Conservation (phyloP, 2,888 invertebrate species). For the Drosophila nr. perissopoda region DNA sequence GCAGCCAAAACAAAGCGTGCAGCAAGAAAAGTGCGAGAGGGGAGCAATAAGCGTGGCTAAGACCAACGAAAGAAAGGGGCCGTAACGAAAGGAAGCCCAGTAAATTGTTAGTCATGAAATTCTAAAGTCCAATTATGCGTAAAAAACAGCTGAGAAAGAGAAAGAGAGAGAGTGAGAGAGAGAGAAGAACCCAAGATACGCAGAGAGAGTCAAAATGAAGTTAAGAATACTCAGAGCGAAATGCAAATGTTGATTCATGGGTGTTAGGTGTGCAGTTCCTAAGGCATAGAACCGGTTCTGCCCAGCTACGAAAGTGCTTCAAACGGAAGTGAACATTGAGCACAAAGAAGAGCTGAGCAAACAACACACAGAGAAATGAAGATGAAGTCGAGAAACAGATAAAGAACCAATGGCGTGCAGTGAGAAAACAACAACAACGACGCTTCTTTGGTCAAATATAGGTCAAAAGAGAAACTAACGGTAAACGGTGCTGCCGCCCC, state of each 20-base stretch:
- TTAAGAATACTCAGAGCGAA: constrained; percentile 33
- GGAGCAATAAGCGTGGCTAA: constrained; percentile 29
- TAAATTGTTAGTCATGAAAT: constrained; percentile 44
- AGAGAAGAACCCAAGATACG: constrained; percentile 10
- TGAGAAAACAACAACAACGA: constrained; percentile 31
- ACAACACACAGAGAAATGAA: constrained; percentile 11
- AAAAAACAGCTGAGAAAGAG: constrained; percentile 10
- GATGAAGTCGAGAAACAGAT: constrained; percentile 39
- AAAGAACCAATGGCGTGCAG: constrained; percentile 60
- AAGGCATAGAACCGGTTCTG: constrained; percentile 73
- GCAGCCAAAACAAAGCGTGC: constrained; percentile 46
- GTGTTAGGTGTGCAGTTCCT: constrained; percentile 56
- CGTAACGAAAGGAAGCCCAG: constrained; percentile 52
- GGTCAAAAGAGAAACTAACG: constrained; percentile 85
- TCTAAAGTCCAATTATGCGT: constrained; percentile 46
- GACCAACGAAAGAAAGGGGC: constrained; percentile 59
- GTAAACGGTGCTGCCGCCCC: constrained; percentile 55
- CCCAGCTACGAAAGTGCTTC: constrained; percentile 62
- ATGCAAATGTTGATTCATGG: constrained; percentile 45
- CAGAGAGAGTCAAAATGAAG: neutral
- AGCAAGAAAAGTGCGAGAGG: constrained; percentile 20
- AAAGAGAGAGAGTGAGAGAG: constrained; percentile 10
- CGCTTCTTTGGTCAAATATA: constrained; percentile 74
- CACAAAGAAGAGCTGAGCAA: constrained; percentile 14
- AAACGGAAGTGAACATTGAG: constrained; percentile 65